Base-by-base conservation (phyloP, 2,888 invertebrate genomes). In the Hydraecia micacea region DNA sequence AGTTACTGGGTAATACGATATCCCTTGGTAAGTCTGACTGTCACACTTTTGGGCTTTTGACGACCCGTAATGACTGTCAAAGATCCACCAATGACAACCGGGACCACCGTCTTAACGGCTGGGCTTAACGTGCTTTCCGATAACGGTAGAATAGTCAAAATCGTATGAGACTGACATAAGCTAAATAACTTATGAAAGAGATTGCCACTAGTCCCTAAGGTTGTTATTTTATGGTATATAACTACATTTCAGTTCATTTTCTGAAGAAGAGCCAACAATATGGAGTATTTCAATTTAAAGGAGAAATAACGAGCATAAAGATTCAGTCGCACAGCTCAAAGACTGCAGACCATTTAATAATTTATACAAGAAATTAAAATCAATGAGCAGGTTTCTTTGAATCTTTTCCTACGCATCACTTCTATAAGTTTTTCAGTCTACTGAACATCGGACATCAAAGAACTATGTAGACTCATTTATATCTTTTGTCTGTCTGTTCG, bases 371-470 rank as follows among this genome's bases (percentile, higher is more conserved):
- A 49, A 49, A 71, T 68, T 39, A 18, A 70, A 69, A 66, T 73
- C 75, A 75, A 68, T 79, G 73, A 58, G 67, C 75, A 68, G 32
- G 15, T 77, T 83, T 83, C 79, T 83, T 83, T 82, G 78, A 81
- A 78, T 79, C 13, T 83, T 81, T 83, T 79, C 66, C 42, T 58
- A 55, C 72, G 77, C 76, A 72, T 58, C 80, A 79, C 36, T 70
- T 78, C 83, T 78, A 80, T 78, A 68, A 69, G 63, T 84, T 83
- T 70, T 36, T 73, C 88, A 83, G 79, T 84, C 84, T 75, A 58
- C 52, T 84, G 81, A 80, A 81, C 84, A 85, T 72, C 3, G 63
- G 55, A 85, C 81, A 80, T 89, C 86, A 89, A 88, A 89, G 88
- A 65, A 63, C 70, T 39, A 62, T 83, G n/a, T 28, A 70, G 73